Base-by-base conservation (phyloP, 2,113 vertebrate species). In the Lipotes vexillifer region DNA sequence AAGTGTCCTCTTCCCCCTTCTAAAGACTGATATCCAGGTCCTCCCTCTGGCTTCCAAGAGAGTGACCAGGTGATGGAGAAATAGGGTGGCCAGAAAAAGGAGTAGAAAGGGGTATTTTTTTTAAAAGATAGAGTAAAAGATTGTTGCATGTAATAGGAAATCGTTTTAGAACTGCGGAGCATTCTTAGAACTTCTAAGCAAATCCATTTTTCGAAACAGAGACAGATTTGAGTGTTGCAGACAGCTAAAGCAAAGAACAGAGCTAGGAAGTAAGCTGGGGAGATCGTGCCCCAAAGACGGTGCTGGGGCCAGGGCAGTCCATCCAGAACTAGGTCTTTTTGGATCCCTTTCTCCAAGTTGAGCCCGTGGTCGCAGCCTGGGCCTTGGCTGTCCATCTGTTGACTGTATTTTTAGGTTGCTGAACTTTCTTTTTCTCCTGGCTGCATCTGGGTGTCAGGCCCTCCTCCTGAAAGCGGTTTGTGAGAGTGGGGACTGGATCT, bases 361-460 rank as follows among this genome's bases (percentile, higher is more conserved):
- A 49, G 46, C 81, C 31, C 2, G 9, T 66, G 55, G 59, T 46
- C 6, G 1, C 5, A 1, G 65, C 44, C 69, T 84, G 55, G 41
- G 59, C 44, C 52, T 92, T 71, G 36, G 25, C 46, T 0, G 25
- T 61, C 90, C 81, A 89, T 97, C 87, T 96, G 86, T 90, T 74
- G 78, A 44, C 80, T 96, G 65, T 93, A 95, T 94, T 82, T 96
- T 93, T 87, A 90, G 97, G 72, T 71, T 29, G 41, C 75, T 77
- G 74, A n/a, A 71, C 44, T 94, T 93, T 95, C 68, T 85, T 81
- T 90, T 75, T 31, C 77, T 72, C 71, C 25, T 33, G 66, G 63
- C 77, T 88, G 33, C 46, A n/a, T 94, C 63, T 59, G 72, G 84
- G 66, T 18, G 15, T 12, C 65, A 94, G 82, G 25, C 46, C 57